phyloP scores from a whole-genome alignment of 2,797 vertebrate species.

The Tokudaia muenninki region DNA sequence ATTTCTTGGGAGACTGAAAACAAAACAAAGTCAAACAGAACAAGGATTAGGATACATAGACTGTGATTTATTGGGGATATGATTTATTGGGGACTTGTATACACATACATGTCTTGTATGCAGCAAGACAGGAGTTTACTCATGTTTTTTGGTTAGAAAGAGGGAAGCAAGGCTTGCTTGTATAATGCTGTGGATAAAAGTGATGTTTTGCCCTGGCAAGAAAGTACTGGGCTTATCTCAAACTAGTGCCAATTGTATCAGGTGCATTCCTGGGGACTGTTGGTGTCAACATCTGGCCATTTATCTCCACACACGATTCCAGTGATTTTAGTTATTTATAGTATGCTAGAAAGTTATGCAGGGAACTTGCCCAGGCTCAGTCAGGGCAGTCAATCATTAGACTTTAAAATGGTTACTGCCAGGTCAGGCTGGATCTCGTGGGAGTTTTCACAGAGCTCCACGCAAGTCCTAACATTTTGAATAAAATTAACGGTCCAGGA shows the following conservation, averaged over 20 bases:
- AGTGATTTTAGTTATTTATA: not conserved
- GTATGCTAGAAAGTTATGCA: not conserved
- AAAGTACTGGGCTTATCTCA: not conserved
- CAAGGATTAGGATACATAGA: not conserved
- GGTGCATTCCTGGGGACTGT: not conserved
- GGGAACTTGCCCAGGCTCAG: not conserved
- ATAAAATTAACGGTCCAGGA: not conserved
- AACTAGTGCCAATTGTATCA: not conserved
- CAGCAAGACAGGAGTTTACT: not conserved
- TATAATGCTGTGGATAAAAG: not conserved
- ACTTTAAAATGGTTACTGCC: not conserved
- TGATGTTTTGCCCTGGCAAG: not conserved
- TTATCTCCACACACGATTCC: not conserved
- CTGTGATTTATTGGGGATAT: not conserved
- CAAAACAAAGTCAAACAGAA: not conserved
- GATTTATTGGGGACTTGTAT: not conserved
- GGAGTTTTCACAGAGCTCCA: not conserved
- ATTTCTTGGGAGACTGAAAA: not conserved
- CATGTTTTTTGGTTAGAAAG: not conserved
- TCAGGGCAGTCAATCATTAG: not conserved
- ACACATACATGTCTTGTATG: not conserved
- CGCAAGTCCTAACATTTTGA: conserved; percentile 19
- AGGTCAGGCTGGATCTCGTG: not conserved
- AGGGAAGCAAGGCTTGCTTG: not conserved
- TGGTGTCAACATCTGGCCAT: not conserved